Conservation (phyloP, 2,888 invertebrate species). For the Phengaris arion region DNA sequence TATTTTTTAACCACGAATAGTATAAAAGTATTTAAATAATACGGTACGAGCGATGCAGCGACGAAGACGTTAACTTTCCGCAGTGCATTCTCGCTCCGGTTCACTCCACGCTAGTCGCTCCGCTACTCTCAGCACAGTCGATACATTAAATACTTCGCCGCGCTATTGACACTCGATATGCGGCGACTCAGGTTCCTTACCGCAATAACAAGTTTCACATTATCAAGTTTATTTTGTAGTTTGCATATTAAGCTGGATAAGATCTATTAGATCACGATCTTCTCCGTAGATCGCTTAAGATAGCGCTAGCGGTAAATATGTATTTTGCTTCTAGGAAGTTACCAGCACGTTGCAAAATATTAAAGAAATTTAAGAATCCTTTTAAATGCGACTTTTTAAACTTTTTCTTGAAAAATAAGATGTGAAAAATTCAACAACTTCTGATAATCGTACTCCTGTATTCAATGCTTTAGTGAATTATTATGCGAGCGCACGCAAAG, state of each 20-base stretch:
- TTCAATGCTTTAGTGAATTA: not conserved
- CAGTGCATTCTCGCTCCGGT: not conserved
- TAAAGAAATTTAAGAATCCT: too few species aligned
- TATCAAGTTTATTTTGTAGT: not conserved
- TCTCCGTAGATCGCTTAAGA: not conserved
- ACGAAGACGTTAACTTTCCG: not conserved
- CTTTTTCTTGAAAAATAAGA: too few species aligned
- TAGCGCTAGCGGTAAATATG: too few species aligned
- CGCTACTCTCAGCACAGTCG: not conserved
- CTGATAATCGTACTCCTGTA: not conserved
- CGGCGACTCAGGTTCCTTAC: conserved; percentile 14
- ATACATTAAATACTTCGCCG: conserved; percentile 6
- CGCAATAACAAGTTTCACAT: conserved; percentile 18
- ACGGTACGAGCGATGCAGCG: too few species aligned
- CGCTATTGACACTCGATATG: conserved; percentile 20
- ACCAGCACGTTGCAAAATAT: too few species aligned
- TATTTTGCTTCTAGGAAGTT: not conserved
- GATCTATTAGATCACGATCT: not conserved
- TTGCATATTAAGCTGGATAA: not conserved
- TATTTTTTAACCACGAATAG: not conserved
- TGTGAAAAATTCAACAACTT: not conserved
- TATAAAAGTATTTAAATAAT: not conserved
- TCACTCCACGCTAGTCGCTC: not conserved
- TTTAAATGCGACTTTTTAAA: too few species aligned
- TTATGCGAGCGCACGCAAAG: conserved; percentile 11